phyloP scores from a whole-genome alignment of 1,140 invertebrate genomes.

The Subanguina moxae region DNA sequence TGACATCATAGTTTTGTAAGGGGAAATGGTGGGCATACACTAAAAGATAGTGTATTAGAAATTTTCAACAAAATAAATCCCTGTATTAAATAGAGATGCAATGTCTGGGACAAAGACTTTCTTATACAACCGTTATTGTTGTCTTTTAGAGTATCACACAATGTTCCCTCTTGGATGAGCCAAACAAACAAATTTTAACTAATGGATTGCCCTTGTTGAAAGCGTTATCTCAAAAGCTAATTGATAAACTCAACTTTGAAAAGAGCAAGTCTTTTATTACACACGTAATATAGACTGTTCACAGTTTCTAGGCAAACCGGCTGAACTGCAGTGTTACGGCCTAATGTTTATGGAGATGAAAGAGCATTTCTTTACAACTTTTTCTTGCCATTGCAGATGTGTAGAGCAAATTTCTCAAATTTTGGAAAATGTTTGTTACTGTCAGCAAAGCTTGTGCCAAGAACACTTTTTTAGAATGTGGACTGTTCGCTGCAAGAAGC shows the following conservation, averaged over 20 bases:
- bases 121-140: too few species aligned
- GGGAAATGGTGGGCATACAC: too few species aligned
- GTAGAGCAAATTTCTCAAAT: conserved; percentile 47
- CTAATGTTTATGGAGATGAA: conserved; percentile 42
- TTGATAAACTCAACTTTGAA: conserved; percentile 19
- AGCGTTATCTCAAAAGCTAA: conserved; percentile 33
- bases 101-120: too few species aligned
- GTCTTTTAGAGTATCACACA: conserved; percentile 39
- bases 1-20: too few species aligned
- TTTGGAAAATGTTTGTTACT: conserved; percentile 37
- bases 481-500: conserved; percentile 31
- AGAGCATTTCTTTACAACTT: conserved; percentile 44
- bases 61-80: too few species aligned
- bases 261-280: conserved; percentile 17
- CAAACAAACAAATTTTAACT: conserved; percentile 41
- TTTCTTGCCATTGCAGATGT: conserved; percentile 48
- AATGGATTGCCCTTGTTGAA: conserved; percentile 34
- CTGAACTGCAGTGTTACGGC: conserved; percentile 35
- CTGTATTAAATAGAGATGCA: too few species aligned
- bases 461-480: conserved; percentile 27
- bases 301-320: conserved; percentile 27
- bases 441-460: neutral
- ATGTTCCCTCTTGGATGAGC: conserved; percentile 22
- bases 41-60: too few species aligned
- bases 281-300: too few species aligned